Conservation (phyloP, 1,140 invertebrate species). For the Sycophila sp. region DNA sequence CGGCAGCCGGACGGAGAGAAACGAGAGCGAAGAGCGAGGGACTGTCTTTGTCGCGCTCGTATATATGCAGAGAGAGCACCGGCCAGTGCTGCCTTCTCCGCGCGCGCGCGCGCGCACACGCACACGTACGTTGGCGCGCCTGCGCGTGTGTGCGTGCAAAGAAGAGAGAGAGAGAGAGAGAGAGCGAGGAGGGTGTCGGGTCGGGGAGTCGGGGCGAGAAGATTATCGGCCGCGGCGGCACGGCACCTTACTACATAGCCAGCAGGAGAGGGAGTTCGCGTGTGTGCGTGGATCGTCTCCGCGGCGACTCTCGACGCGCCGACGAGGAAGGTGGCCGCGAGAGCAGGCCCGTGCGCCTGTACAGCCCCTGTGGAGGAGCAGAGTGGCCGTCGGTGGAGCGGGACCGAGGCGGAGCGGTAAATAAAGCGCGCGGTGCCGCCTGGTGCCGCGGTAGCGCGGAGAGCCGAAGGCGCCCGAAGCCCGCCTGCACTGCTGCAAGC, state of each 20-base stretch:
- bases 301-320: not conserved
- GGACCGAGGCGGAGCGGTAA: not conserved
- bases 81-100: not conserved
- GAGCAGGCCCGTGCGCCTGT: not conserved
- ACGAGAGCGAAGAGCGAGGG: not conserved
- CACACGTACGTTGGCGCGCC: not conserved
- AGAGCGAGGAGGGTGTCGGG: conserved; percentile 5
- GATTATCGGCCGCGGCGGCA: conserved; percentile 32
- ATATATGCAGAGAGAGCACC: too few relatives aligned
- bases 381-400: not conserved
- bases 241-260: conserved; percentile 26
- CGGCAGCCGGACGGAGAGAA: not conserved
- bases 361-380: not conserved
- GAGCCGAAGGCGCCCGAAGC: not conserved
- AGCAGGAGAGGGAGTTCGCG: not conserved
- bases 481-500: conserved; percentile 14
- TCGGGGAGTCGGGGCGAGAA: conserved; percentile 18
- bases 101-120: not conserved
- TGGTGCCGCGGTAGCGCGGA: not conserved
- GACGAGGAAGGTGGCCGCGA: not conserved
- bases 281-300: not conserved
- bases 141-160: not conserved
- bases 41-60: not conserved
- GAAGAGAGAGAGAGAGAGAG: not conserved
- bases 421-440: not conserved